Evolutionary conservation across 2,888 invertebrate species (phyloP).

Genomic region (Pterobdella sp.): DNA sequence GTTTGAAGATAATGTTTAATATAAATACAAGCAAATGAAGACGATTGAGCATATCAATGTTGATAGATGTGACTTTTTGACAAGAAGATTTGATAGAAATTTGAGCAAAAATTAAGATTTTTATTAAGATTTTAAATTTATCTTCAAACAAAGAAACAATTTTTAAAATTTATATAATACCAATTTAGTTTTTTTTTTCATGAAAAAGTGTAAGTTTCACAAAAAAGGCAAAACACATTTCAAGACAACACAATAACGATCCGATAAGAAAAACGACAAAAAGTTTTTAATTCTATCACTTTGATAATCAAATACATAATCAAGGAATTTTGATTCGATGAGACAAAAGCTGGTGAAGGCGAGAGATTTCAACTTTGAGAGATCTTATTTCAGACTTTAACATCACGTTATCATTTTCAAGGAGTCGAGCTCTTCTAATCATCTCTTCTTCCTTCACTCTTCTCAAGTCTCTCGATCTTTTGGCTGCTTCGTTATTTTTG

Average conservation of each 20-base stretch:
- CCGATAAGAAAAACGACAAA: neutral
- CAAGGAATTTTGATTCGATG: conserved; percentile 2
- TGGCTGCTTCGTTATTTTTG: conserved; percentile 45
- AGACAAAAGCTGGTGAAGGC: conserved; percentile 15
- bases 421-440: conserved; percentile 24
- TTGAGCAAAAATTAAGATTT: too few species aligned
- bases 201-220: too few species aligned
- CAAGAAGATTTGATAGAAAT: too few species aligned
- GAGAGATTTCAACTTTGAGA: conserved; percentile 9
- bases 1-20: too few species aligned
- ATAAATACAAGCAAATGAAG: too few species aligned
- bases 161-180: too few species aligned
- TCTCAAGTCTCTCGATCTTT: conserved; percentile 40
- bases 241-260: neutral
- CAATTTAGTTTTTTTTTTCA: too few species aligned
- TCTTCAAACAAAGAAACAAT: too few species aligned
- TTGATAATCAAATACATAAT: too few species aligned
- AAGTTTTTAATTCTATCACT: neutral
- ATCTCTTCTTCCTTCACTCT: conserved; percentile 33
- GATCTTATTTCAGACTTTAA: conserved; percentile 24
- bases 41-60: too few species aligned
- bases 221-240: neutral
- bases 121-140: too few species aligned
- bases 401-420: conserved; percentile 29
- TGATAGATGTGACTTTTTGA: too few species aligned